Evolutionary conservation across 1,140 invertebrate species (phyloP), one percentile per base, ranked within the genome.

Genomic region (fruit fly (Drosophila melanogaster)): DNA sequence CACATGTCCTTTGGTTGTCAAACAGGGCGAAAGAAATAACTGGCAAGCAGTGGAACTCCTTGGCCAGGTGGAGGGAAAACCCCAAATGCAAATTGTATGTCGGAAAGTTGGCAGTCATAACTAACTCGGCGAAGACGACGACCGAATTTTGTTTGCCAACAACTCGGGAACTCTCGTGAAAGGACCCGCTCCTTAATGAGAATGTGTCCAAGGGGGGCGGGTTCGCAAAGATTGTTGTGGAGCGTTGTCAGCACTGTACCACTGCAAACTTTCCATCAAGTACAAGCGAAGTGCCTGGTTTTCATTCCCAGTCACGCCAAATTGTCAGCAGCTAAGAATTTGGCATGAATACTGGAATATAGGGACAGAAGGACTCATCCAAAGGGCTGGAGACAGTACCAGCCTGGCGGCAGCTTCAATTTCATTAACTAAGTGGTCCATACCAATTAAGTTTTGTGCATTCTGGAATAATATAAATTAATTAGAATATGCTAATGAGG

Each of bases 391-490:
- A 17, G 15, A 46, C 19, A 22, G 33, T 53, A 17, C 14, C 54
- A 10, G 26, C 50, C 43, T 35, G 62, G 44, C 12, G 41, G 43
- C 44, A 77, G 80, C 72, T 84, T 80, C 85, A 89, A 83, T 89
- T 89, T 89, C 77, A 89, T 89, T 89, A 89, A 89, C 84, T 89
- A 89, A 89, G 84, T 89, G 84, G 77, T 70, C 73, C 85, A 72
- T 70, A 80, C 79, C 84, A 89, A 89, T 89, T 89, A 89, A 90
- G 84, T 84, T 84, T 65, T 71, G 67, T 89, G 80, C 80, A 89
- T 89, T 89, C 80, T 89, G 84, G 80, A 89, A 89, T 90, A 89
- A 89, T 89, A 89, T 89, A 89, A 89, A 89, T 89, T 89, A 89
- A 89, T 89, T 89, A 84, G 84, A 89, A 89, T 89, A 89, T 89